Base-by-base conservation (phyloP, 2,797 vertebrate species). In the Rhinella marina region DNA sequence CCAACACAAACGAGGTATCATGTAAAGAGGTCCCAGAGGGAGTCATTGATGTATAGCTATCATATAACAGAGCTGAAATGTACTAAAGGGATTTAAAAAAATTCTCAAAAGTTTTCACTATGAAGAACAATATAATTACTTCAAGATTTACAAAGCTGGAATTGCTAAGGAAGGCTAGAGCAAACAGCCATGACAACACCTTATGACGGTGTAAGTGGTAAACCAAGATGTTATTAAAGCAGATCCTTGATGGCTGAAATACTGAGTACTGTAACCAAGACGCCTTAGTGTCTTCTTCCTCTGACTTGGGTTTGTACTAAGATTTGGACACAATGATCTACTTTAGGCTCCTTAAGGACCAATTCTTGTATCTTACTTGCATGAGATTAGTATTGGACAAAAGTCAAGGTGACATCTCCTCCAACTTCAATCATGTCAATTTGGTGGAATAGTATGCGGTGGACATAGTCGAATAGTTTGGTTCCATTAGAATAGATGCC, bases 351-450 rank as follows among this genome's bases (percentile, higher is more conserved):
- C 73, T 5, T 52, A 2, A 17, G 9, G 41, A 23, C 73, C n/a
- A n/a, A 23, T 50, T 52, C 48, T 52, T 76, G 3, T 23, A 21
- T 19, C 27, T 32, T 6, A 41, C 41, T 41, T 59, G 3, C 56
- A 21, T 85, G 27, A 57, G 56, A 5, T 88, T 72, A 90, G 59
- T 88, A 90, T 57, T 89, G 87, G 23, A 90, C 86, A 8, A 29
- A 89, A 62, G 87, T 85, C 54, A 91, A 84, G 7, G 3, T 80
- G 29, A 91, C 86, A 32, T 90, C 90, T 86, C 91, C 91, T 56
- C 2, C 75, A 14, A 91, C 72, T 79, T 91, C 89, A 14, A 90
- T 41, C 79, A 84, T 88, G 66, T 91, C 87, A 41, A 91, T 90
- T 27, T 90, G 90, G 48, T 77, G 54, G 5, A 78, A 48, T 23